Evolutionary conservation across 2,797 vertebrate species (phyloP).

Genomic region (Pseudochromis fuscus): DNA sequence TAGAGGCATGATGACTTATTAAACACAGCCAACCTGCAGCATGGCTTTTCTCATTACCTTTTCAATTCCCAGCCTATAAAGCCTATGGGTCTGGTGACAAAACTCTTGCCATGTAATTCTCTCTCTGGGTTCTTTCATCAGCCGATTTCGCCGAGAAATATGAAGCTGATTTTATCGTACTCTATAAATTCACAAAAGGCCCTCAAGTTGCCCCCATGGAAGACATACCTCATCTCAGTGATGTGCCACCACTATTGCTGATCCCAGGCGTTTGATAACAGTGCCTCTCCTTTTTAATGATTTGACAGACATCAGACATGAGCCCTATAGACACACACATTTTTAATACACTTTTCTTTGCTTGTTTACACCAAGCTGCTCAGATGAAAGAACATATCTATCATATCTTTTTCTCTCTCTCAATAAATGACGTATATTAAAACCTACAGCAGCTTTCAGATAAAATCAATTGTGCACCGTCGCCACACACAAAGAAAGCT

Average conservation of each 20-base stretch:
- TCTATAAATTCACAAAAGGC: conserved; percentile 87
- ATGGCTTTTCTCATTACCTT: conserved; percentile 86
- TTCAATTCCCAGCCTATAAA: conserved; percentile 79
- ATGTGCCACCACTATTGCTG: conserved; percentile 84
- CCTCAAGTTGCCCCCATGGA: conserved; percentile 85
- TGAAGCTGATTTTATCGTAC: conserved; percentile 87
- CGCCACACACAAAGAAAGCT: conserved; percentile 39
- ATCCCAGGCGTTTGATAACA: conserved; percentile 89
- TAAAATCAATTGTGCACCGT: conserved; percentile 61
- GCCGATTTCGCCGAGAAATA: conserved; percentile 85
- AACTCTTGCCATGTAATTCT: conserved; percentile 86
- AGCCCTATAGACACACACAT: conserved; percentile 80
- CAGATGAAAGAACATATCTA: conserved; percentile 83
- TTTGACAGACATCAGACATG: conserved; percentile 90
- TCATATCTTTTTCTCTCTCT: conserved; percentile 56
- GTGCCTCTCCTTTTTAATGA: conserved; percentile 86
- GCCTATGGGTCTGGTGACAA: conserved; percentile 82
- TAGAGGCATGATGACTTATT: conserved; percentile 85
- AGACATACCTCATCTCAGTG: conserved; percentile 84
- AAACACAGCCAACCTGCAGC: conserved; percentile 84
- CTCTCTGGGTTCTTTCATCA: conserved; percentile 84
- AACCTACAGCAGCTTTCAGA: conserved; percentile 74
- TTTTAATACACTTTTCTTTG: conserved; percentile 84
- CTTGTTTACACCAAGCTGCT: conserved; percentile 87
- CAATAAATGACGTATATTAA: conserved; percentile 79